Evolutionary conservation across 2,113 vertebrate genomes (phyloP).

Genomic region (Lagenorhynchus albirostris): DNA sequence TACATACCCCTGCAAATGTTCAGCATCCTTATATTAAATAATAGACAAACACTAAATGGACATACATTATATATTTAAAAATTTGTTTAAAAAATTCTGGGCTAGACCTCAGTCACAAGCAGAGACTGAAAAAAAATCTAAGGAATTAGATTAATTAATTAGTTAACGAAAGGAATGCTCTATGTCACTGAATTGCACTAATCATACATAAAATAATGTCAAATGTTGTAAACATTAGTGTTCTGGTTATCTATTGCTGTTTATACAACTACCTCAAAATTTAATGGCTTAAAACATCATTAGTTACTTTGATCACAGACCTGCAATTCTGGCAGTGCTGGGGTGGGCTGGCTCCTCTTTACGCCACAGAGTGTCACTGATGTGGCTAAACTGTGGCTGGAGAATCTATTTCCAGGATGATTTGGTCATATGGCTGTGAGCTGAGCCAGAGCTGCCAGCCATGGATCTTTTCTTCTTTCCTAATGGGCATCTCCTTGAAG

Average conservation of each 20-base stretch:
- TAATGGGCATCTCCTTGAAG: neutral
- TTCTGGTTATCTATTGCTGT: neutral
- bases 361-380: neutral
- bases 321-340: fast-evolving
- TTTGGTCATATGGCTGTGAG: neutral
- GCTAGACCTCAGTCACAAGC: neutral
- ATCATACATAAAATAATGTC: neutral
- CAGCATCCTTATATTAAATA: neutral
- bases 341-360: fast-evolving
- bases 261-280: neutral
- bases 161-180: neutral
- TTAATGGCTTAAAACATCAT: neutral
- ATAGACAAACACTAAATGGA: neutral
- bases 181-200: neutral
- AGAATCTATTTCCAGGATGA: neutral
- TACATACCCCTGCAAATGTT: neutral
- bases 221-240: neutral
- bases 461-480: neutral
- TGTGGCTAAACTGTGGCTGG: neutral
- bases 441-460: neutral
- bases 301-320: neutral
- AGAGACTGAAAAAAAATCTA: neutral
- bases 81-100: neutral
- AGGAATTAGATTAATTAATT: neutral
- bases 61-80: neutral